A percentile compares a stretch with the other conserved stretches of the same genome.
These are phyloP conservation scores for Listronotus bonariensis DNA, from an alignment of 1,140 invertebrate species.

Conservation along the genomic window DNA sequence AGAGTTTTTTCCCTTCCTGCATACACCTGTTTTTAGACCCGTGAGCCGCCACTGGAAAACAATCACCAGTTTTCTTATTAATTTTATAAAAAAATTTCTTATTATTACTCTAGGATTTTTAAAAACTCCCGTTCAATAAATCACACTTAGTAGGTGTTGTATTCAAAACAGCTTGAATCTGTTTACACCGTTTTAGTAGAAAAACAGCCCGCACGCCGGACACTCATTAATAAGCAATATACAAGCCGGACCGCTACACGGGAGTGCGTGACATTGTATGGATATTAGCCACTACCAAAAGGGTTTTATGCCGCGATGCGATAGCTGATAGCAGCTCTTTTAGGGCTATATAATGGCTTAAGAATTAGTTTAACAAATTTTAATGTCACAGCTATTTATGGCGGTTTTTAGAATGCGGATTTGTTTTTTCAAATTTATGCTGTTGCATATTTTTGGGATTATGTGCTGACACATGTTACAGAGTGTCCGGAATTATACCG, in stretches of 20 bases:
- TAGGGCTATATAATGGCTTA: slow-evolving; percentile 33
- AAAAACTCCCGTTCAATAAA: slow-evolving; percentile 5
- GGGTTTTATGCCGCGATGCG: slow-evolving; percentile 34
- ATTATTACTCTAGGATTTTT: not conserved
- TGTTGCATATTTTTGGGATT: too few species aligned
- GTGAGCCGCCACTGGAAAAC: too few species aligned
- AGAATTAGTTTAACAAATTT: slow-evolving; percentile 40
- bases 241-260: slow-evolving; percentile 32
- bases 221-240: slow-evolving; percentile 49
- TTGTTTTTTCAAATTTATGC: too few species aligned
- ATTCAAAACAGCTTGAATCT: slow-evolving; percentile 5
- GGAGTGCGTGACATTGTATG: slow-evolving; percentile 49
- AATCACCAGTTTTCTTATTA: too few species aligned
- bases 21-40: too few species aligned
- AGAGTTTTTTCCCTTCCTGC: too few species aligned
- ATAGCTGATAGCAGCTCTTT: slow-evolving; percentile 32
- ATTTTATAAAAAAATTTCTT: too few species aligned
- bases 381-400: slow-evolving; percentile 30
- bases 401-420: slow-evolving; percentile 4
- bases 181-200: slow-evolving; percentile 9
- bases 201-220: slow-evolving; percentile 28
- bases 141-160: slow-evolving; percentile 8
- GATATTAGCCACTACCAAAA: slow-evolving; percentile 45
- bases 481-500: not conserved
- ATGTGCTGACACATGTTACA: too few species aligned